Evolutionary conservation across 2,888 invertebrate species (phyloP), one percentile per base, ranked within the genome.

Genomic region (Lepidonotus clava): DNA sequence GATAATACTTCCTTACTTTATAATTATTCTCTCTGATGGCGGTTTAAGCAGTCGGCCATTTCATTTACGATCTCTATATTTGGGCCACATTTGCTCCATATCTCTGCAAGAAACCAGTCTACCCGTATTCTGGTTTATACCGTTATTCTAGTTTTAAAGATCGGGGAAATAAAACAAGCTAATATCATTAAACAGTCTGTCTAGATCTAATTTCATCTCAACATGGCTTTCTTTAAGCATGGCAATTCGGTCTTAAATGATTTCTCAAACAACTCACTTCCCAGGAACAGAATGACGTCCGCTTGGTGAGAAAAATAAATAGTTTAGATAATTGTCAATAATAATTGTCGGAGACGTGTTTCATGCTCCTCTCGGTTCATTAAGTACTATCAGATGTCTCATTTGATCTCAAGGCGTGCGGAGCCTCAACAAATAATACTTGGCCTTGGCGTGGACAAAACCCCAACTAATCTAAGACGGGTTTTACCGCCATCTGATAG

Each of bases 171-270:
- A n/a, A n/a, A n/a, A n/a, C n/a, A n/a, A n/a, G n/a, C n/a, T n/a
- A 8, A 61, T 61, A 24, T 11, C 24, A 11, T 61, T 28, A 11
- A 61, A 28, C 61, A 61, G 61, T 24, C 2, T 28, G 28, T 1
- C 61, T 8, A n/a, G 61, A 61, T 61, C 61, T 61, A 61, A 61
- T 61, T 61, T 61, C 56, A 56, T 56, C 61, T 61, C 61, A n/a
- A 1, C 24, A 11, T 4, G 28, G 1, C 32, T 2, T 61, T 61
- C 61, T 61, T 61, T 11, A 24, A 11, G 24, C 61, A 11, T 28
- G 28, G 11, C 61, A 61, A 61, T 61, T 61, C 32, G 61, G 24
- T 61, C 61, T 61, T 61, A 11, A 61, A 32, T 61, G 61, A 61
- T 61, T 61, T 18, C 61, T 61, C 61, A 28, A 61, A 18, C 24